Evolutionary conservation across 2,888 invertebrate species (phyloP).

Genomic region (Drosophila borealis): DNA sequence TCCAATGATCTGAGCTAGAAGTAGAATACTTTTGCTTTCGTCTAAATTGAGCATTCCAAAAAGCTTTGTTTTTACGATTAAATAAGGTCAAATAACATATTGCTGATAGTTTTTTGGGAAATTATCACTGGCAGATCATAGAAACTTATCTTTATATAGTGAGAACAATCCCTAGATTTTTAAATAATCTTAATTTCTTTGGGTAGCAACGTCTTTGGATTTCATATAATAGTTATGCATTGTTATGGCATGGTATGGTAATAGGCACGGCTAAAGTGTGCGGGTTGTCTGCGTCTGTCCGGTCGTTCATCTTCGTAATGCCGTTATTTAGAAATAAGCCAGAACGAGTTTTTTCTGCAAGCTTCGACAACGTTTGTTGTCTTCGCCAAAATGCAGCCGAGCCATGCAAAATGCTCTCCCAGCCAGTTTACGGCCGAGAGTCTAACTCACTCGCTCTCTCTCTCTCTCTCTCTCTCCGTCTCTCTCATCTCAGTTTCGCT

Average conservation of each 20-base stretch:
- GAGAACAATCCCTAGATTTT: neutral
- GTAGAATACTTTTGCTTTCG: slow-evolving; percentile 59
- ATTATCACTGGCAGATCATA: too few relatives aligned
- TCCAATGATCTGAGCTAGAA: slow-evolving; percentile 57
- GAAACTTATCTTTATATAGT: too few relatives aligned
- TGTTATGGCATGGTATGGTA: slow-evolving; percentile 36
- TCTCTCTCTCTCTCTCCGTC: slow-evolving; percentile 1
- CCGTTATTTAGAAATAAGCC: slow-evolving; percentile 79
- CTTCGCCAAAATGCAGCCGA: slow-evolving; percentile 72
- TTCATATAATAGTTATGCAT: slow-evolving; percentile 39
- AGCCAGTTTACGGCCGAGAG: slow-evolving; percentile 21
- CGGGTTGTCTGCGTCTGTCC: slow-evolving; percentile 62
- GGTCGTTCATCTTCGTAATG: slow-evolving; percentile 81
- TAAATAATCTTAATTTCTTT: neutral
- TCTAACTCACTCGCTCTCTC: slow-evolving; percentile 4
- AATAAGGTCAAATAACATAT: neutral
- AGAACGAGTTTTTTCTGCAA: slow-evolving; percentile 73
- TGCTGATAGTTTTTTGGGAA: neutral
- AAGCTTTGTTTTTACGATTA: neutral
- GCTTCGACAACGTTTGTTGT: slow-evolving; percentile 49
- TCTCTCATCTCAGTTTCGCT: slow-evolving; percentile 7
- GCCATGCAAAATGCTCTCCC: slow-evolving; percentile 50
- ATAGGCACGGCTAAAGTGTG: slow-evolving; percentile 69
- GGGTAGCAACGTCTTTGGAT: slow-evolving; percentile 15
- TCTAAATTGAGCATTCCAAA: slow-evolving; percentile 7